These are phyloP conservation scores for Cetonia aurata DNA, from an alignment of 2,888 invertebrate species.

Conservation along the genomic window DNA sequence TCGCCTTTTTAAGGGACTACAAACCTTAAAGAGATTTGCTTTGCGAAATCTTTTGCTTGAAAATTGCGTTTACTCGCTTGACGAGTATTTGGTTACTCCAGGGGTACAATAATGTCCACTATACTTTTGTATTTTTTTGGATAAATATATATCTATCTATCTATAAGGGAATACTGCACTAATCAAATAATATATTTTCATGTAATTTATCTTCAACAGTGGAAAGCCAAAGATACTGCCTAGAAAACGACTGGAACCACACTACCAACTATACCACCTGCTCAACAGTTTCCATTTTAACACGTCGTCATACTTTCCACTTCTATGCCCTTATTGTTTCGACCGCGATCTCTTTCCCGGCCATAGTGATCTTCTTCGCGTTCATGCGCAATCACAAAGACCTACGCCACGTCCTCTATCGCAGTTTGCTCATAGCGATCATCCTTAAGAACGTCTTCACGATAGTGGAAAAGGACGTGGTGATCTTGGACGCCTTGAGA, in stretches of 20 bases:
- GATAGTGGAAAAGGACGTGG: constrained; percentile 70
- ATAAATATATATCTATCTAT: no score
- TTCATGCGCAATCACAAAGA: constrained; percentile 66
- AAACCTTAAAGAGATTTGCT: no score
- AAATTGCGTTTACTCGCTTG: no score
- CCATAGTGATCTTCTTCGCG: constrained; percentile 70
- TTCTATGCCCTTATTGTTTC: constrained; percentile 70
- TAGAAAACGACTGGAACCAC: constrained; percentile 70
- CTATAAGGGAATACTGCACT: no score
- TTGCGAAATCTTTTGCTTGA: no score
- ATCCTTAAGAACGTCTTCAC: constrained; percentile 71
- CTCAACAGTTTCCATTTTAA: constrained; percentile 69
- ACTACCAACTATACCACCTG: constrained; percentile 73
- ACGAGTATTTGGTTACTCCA: no score
- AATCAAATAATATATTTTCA: no score
- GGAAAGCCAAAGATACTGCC: constrained; percentile 72
- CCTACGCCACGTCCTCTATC: constrained; percentile 69
- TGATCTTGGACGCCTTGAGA: constrained; percentile 72
- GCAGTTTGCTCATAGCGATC: constrained; percentile 73
- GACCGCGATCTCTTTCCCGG: constrained; percentile 70
- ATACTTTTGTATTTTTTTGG: no score
- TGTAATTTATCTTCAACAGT: constrained; percentile 63
- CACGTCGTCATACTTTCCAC: constrained; percentile 70
- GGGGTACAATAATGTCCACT: no score
- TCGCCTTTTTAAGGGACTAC: no score